Percentiles rank a stretch among this genome's conserved stretches.
Evolutionary conservation across 1,140 invertebrate genomes (phyloP).

Genomic region (Notospermus geniculatus): DNA sequence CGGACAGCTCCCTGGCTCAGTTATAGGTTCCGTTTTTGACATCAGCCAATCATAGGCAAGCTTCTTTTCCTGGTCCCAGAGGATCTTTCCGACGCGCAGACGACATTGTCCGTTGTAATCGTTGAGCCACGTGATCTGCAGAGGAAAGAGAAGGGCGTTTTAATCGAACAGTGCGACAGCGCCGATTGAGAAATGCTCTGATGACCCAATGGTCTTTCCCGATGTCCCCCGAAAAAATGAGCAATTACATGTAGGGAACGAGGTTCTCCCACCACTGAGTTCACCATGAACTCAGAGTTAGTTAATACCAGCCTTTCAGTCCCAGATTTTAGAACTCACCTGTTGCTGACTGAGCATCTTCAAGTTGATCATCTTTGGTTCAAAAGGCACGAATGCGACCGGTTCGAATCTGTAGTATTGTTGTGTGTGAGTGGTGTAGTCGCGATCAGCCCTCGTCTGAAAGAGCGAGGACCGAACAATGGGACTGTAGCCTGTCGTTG

Average conservation of each 20-base stretch:
- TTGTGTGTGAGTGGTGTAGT: background rate
- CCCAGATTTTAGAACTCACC: constrained; percentile 35
- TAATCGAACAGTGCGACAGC: background rate
- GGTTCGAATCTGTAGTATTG: constrained; percentile 75
- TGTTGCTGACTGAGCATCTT: constrained; percentile 75
- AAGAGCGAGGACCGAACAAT: too few species aligned
- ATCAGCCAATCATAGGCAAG: constrained; percentile 33
- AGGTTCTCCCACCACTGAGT: too few species aligned
- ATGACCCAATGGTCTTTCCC: too few species aligned
- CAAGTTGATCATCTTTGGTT: constrained; percentile 78
- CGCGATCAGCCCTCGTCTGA: too few species aligned
- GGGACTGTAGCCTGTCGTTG: too few species aligned
- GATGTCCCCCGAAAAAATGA: too few species aligned
- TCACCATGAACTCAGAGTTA: too few species aligned
- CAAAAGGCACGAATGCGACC: constrained; percentile 90
- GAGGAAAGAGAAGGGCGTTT: constrained; percentile 6
- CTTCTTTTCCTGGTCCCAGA: constrained; percentile 16
- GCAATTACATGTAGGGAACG: too few species aligned
- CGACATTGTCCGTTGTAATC: constrained; percentile 29
- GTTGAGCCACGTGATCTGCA: constrained; percentile 38
- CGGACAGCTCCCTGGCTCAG: background rate
- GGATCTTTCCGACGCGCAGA: constrained; percentile 23
- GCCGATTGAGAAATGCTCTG: too few species aligned
- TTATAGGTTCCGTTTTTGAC: constrained; percentile 7
- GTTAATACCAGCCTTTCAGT: background rate